phyloP scores from a whole-genome alignment of 2,113 vertebrate species.

The Baryphthengus martii region DNA sequence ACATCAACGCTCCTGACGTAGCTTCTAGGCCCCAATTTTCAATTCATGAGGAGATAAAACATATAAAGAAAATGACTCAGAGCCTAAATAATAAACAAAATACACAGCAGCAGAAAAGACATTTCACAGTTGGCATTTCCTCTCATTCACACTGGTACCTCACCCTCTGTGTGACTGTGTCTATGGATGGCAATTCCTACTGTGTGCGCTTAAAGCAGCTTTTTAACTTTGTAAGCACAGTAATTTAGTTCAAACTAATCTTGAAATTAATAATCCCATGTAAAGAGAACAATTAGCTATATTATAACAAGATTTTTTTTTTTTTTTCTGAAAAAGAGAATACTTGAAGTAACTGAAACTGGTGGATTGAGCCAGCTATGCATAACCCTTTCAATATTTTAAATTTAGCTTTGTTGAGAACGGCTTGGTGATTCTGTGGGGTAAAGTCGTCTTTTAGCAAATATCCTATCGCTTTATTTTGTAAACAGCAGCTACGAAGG shows the following conservation, averaged over 20 bases:
- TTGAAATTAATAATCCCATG: not conserved
- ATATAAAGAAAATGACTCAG: not conserved
- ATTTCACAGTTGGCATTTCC: not conserved
- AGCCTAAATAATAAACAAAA: not conserved
- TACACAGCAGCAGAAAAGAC: not conserved
- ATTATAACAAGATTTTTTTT: not conserved
- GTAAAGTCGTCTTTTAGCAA: not conserved
- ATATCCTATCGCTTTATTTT: not conserved
- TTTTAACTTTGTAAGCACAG: not conserved
- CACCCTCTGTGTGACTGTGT: not conserved
- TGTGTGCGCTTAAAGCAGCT: not conserved
- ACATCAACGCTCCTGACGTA: not conserved
- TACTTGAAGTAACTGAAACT: not conserved
- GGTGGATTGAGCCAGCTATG: not conserved
- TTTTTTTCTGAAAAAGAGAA: not conserved
- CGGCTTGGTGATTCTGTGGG: not conserved
- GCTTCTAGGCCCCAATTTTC: not conserved
- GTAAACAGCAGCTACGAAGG: not conserved
- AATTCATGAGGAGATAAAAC: not conserved
- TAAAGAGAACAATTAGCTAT: not conserved
- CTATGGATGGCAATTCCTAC: not conserved
- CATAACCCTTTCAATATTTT: not conserved
- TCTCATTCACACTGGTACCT: not conserved
- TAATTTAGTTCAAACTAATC: not conserved
- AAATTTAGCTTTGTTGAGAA: not conserved